Conservation (phyloP, 2,113 vertebrate genomes). For the Camelus dromedarius region DNA sequence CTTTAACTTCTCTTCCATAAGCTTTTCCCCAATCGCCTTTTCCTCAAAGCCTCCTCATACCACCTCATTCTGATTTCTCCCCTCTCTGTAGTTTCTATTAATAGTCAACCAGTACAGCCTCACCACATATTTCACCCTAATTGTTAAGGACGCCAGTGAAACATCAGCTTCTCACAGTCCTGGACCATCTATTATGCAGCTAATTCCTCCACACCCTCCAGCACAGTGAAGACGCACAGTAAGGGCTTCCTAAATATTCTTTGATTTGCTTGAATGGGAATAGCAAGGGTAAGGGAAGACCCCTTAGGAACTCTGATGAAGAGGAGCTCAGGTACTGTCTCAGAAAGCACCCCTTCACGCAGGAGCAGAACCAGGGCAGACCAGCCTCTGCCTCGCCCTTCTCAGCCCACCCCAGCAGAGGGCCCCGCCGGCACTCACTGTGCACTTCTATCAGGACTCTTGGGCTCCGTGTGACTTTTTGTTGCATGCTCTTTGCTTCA, state of each 20-base stretch:
- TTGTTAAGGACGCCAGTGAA: not conserved
- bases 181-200: not conserved
- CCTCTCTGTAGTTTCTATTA: not conserved
- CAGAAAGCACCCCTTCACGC: not conserved
- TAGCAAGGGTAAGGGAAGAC: not conserved
- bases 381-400: no score
- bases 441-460: not conserved
- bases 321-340: not conserved
- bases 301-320: not conserved
- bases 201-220: not conserved
- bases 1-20: not conserved
- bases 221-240: not conserved
- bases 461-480: fast-evolving
- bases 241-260: not conserved
- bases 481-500: not conserved
- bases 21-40: not conserved
- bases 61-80: not conserved
- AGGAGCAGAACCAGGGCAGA: not conserved
- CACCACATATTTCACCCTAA: not conserved
- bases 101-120: not conserved
- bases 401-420: not conserved
- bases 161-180: not conserved
- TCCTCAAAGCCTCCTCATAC: not conserved
- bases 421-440: slow-evolving; percentile 38
- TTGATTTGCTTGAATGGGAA: not conserved